Conservation (phyloP, 2,888 invertebrate genomes). For the Coelopa pilipes region DNA sequence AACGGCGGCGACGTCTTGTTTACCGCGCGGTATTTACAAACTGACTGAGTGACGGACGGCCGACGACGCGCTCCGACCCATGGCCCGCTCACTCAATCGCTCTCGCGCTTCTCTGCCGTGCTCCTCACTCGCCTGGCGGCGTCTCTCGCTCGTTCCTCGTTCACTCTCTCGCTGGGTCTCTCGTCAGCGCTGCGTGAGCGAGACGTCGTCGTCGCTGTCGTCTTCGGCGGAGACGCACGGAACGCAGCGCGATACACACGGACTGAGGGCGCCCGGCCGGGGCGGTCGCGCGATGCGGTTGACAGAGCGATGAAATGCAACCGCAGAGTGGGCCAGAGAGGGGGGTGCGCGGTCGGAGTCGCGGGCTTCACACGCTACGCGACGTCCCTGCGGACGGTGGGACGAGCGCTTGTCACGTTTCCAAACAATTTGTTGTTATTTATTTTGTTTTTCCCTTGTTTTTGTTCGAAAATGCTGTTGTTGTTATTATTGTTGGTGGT, state of each 20-base stretch:
- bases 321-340: too few species aligned
- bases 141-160: too few species aligned
- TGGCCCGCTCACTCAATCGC: neutral
- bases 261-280: neutral
- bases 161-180: constrained; percentile 45
- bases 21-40: constrained; percentile 20
- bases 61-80: constrained; percentile 21
- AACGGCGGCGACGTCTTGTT: neutral
- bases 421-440: too few species aligned
- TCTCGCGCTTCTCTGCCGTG: neutral
- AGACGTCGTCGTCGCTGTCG: neutral
- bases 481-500: neutral
- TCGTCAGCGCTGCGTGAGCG: neutral
- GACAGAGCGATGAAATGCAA: neutral
- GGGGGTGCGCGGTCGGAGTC: too few species aligned
- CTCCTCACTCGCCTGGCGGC: neutral
- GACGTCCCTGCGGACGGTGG: too few species aligned
- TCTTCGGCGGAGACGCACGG: neutral
- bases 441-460: neutral
- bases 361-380: too few species aligned
- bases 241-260: too few species aligned
- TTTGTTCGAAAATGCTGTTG: neutral
- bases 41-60: constrained; percentile 16
- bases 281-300: neutral
- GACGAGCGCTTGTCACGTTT: too few species aligned